Percentiles rank a stretch among this genome's conserved stretches.
Evolutionary conservation across 2,888 invertebrate species (phyloP).

Genomic region (Lepetodrilus schrolli): DNA sequence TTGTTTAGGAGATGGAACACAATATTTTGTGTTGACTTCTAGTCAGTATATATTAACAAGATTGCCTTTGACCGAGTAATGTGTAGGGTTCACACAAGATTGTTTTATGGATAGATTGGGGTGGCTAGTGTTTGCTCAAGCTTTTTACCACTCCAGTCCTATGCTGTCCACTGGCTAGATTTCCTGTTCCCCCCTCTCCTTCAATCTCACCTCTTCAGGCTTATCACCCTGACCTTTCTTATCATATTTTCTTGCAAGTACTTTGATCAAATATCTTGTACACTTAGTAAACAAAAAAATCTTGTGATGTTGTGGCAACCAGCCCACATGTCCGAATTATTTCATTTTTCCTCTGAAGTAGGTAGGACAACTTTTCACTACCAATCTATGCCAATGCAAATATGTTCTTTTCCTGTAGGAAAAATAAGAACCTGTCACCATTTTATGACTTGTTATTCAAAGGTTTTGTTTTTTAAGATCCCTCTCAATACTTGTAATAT

Average conservation of each 20-base stretch:
- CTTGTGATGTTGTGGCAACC: conserved; percentile 17
- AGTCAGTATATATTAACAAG: neutral
- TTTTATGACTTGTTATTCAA: neutral
- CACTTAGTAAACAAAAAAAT: conserved; percentile 25
- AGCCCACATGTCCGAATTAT: conserved; percentile 7
- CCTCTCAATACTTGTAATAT: too few species aligned
- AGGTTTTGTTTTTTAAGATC: too few species aligned
- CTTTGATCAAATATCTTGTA: conserved; percentile 26
- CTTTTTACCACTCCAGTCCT: conserved; percentile 1
- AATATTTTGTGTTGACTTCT: neutral
- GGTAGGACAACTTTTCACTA: neutral
- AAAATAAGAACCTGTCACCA: neutral
- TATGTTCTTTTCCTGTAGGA: neutral
- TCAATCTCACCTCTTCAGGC: neutral
- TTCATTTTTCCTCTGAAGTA: neutral
- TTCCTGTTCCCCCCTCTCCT: conserved; percentile 22
- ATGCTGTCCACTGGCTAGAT: neutral
- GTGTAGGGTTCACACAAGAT: conserved; percentile 1
- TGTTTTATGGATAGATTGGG: conserved; percentile 14
- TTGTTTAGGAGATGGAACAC: too few species aligned
- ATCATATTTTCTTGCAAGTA: neutral
- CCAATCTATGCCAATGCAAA: neutral
- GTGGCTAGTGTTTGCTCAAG: conserved; percentile 8
- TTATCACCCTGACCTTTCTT: conserved; percentile 14
- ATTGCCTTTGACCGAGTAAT: neutral